Conservation (phyloP, 1,140 invertebrate genomes). For the Zaprionus inermis region DNA sequence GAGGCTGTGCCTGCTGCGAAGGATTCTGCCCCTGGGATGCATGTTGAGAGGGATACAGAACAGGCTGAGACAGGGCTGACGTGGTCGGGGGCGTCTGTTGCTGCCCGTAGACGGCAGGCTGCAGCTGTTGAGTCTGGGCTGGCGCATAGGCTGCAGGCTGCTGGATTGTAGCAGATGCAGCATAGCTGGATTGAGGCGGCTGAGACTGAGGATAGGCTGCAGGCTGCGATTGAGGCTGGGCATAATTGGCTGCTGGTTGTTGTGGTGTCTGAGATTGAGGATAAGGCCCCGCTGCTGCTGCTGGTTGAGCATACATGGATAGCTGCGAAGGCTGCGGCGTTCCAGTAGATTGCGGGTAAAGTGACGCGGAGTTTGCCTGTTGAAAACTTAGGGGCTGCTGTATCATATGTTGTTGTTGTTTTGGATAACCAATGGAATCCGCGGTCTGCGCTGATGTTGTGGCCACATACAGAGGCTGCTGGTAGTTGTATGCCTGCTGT, state of each 20-base stretch:
- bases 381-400: conserved; percentile 33
- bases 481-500: conserved; percentile 52
- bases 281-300: conserved; percentile 20
- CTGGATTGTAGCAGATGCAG: neutral
- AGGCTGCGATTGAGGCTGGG: conserved; percentile 12
- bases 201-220: conserved; percentile 20
- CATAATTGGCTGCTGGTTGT: conserved; percentile 17
- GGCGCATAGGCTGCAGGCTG: conserved; percentile 17
- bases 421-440: conserved; percentile 21
- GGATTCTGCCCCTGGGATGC: neutral
- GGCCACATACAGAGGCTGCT: conserved; percentile 74
- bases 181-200: conserved; percentile 11
- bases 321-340: conserved; percentile 21
- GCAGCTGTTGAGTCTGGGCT: conserved; percentile 16
- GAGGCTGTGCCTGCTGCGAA: neutral
- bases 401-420: neutral
- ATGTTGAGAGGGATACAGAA: conserved; percentile 49
- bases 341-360: conserved; percentile 14
- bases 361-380: conserved; percentile 8
- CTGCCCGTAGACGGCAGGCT: conserved; percentile 5
- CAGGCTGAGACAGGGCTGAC: conserved; percentile 6
- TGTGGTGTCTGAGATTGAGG: conserved; percentile 40
- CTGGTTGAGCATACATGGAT: conserved; percentile 22
- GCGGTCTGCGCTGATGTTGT: conserved; percentile 37
- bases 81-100: conserved; percentile 8